Conservation (phyloP, 2,888 invertebrate species). For the Drosophila mulleri region DNA sequence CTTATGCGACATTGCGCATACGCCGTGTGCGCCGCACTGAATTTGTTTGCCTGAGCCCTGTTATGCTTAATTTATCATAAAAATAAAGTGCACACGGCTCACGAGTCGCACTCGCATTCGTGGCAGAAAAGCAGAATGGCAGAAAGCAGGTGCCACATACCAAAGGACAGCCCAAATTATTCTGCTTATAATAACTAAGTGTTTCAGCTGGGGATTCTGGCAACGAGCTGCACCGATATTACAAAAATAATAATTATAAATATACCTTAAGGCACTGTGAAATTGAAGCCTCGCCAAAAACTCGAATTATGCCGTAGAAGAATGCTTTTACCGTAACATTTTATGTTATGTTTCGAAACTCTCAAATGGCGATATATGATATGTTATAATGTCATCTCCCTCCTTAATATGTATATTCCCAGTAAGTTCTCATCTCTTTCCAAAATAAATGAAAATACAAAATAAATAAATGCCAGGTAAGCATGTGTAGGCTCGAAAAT, state of each 20-base stretch:
- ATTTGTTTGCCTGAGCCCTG: constrained; percentile 17
- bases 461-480: constrained; percentile 4
- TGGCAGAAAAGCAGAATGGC: neutral
- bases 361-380: neutral
- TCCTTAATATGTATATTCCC: neutral
- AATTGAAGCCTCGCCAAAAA: neutral
- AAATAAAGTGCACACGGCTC: constrained; percentile 64
- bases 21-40: constrained; percentile 30
- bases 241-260: constrained; percentile 5
- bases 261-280: neutral
- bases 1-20: constrained; percentile 64
- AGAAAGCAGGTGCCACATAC: constrained; percentile 40
- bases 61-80: constrained; percentile 71
- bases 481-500: neutral
- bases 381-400: neutral
- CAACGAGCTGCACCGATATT: neutral
- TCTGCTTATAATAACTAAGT: constrained; percentile 26
- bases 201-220: constrained; percentile 8
- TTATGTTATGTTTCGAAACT: neutral
- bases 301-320: neutral
- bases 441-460: neutral
- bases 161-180: constrained; percentile 24
- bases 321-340: neutral
- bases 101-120: constrained; percentile 21
- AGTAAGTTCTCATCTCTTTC: neutral